Base-by-base conservation (phyloP, 2,113 vertebrate genomes). In the Crypturellus undulatus region DNA sequence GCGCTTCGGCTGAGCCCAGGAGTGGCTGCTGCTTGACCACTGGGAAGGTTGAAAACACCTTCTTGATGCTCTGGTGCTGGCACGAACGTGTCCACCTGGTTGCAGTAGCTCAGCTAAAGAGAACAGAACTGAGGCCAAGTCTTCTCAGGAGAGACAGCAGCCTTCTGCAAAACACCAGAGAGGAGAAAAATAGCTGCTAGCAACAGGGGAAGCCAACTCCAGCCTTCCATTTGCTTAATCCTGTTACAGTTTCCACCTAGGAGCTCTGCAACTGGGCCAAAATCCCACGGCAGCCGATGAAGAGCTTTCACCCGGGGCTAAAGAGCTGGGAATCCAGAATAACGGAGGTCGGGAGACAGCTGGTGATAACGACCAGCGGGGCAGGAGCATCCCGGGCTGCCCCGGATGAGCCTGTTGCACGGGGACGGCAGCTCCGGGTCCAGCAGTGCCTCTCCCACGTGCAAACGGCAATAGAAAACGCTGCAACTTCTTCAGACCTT, bases 71-170 rank as follows among this genome's bases (percentile, higher is more conserved):
- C 21, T 83, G 45, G 45, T 42, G 52, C 78, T 84, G 59, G 45
- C 93, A 80, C 60, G 71, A 80, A 95, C 93, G 38, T 30, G 80
- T 81, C 73, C 43, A 89, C 86, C 92, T 43, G 51, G 62, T 94
- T 93, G 86, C 89, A 90, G 32, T 76, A 89, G 93, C 78, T 81
- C 54, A 79, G 65, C 42, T 54, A 63, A 72, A 92, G 56, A 65
- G 7, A 81, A 59, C 12, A 83, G 79, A 90, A 87, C 79, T 1
- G 20, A 36, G 84, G 84, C 89, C 94, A 93, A 68, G 82, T 58
- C 94, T 87, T 84, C 62, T 92, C 94, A 89, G 80, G 58, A 62
- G 73, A 68, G 62, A 89, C 2, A 6, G 32, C 18, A 58, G 83
- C 26, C n/a, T 79, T 84, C 38, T 36, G 82, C 47, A 75, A 52